A percentile compares a stretch with the other conserved stretches of the same genome.
Evolutionary conservation across 2,797 vertebrate genomes (phyloP).

Genomic region (Coccyzus lansbergi): DNA sequence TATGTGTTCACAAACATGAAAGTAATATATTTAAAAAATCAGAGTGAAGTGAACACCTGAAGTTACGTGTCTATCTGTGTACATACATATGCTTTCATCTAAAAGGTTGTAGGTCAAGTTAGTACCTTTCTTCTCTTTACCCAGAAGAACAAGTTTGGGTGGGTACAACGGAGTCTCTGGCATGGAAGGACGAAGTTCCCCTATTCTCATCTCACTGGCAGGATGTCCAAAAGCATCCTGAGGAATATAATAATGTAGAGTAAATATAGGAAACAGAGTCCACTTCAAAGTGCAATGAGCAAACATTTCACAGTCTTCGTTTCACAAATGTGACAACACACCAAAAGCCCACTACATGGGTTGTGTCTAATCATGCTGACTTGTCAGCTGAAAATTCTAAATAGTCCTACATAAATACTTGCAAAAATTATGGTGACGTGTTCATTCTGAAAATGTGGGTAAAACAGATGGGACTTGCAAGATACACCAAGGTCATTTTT

Average conservation of each 20-base stretch:
- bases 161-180: slow-evolving; percentile 97
- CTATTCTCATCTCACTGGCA: slow-evolving; percentile 96
- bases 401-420: background rate
- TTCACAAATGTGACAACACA: background rate
- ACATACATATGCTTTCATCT: background rate
- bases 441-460: background rate
- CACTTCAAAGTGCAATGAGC: background rate
- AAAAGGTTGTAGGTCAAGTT: background rate
- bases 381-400: background rate
- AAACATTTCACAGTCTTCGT: background rate
- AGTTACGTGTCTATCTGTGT: background rate
- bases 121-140: slow-evolving; percentile 88
- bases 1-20: background rate
- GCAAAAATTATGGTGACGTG: background rate
- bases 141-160: slow-evolving; percentile 96
- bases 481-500: background rate
- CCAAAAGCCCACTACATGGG: background rate
- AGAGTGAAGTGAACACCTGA: background rate
- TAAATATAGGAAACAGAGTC: slow-evolving; percentile 25
- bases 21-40: background rate
- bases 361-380: background rate
- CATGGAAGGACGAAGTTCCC: slow-evolving; percentile 96
- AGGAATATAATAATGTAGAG: slow-evolving; percentile 51
- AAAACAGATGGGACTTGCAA: slow-evolving; percentile 7
- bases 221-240: slow-evolving; percentile 97